Evolutionary conservation across 2,113 vertebrate species (phyloP), one percentile per base, ranked within the genome.

Genomic region (Nesoenas mayeri): DNA sequence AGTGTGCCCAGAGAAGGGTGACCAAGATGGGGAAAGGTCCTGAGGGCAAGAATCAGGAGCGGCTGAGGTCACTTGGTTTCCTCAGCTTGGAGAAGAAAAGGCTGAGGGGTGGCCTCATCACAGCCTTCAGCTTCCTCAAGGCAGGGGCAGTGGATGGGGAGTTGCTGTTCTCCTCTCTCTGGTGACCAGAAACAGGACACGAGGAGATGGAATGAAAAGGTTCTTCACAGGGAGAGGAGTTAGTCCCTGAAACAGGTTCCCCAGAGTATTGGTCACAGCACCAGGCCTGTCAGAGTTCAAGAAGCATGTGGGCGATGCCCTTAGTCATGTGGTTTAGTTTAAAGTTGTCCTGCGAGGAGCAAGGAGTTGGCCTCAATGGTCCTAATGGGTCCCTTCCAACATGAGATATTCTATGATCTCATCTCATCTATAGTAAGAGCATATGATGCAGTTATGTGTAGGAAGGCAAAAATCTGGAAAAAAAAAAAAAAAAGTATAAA

Each of bases 101-200:
- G 10, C 53, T 66, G 44, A 74, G 17, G 11, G 17, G 15, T 40
- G 24, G 48, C 38, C 16, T 31, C 20, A 32, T 28, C 2, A 1
- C 9, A 60, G 18, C 2, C 26, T 74, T 18, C 13, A 29, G 4
- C 20, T 42, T 65, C 31, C 11, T 58, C 13, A 73, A 6, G 14
- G 17, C 0, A 3, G 42, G 36, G 5, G 3, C 6, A 38, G 38
- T 1, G 1, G 11, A 53, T 24, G 7, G 5, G 5, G 9, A 34
- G n/a, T 16, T 51, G 48, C 36, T 53, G 42, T 47, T 75, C 14
- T 86, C 28, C 57, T 57, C 15, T 53, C 28, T 8, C 22, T 40
- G 20, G 10, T 74, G 50, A 70, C 19, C 50, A 36, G 54, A 1
- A 0, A 28, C 12, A 36, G 4, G 19, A 19, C 48, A 36, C 0